Evolutionary conservation across 1,140 invertebrate genomes (phyloP), one percentile per base, ranked within the genome.

Genomic region (Drosophila kohkoa): DNA sequence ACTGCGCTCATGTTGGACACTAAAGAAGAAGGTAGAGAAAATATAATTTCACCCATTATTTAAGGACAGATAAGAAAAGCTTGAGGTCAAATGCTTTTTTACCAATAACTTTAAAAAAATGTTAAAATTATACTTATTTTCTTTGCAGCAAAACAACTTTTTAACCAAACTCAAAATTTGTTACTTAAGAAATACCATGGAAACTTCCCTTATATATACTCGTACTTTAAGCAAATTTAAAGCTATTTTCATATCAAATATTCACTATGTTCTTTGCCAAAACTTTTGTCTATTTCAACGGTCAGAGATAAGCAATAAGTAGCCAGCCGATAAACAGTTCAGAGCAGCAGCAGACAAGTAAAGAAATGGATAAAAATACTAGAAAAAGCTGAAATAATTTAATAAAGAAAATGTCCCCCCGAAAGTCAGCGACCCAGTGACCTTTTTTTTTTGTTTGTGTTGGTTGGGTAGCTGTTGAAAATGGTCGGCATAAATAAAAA

Each of bases 401-500:
- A 86, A 86, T 86, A 87, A 75, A 69, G 77, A 43, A 79, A 81
- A 81, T 72, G 64, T 70, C 46, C 43, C 48, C 64, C 41, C 3
- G 41, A 62, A 70, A 57, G 66, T 70, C 73, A 60, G 59, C 60
- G 77, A 77, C 71, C 69, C 81, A 83, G 59, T 85, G 74, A 86
- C 82, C 82, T 86, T 86, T 82, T 83, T 86, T 81, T 81, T 85
- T 30, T 11, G 45, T 13, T 8, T 11, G 35, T 54, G 30, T 30
- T 54, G 13, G 48, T 30, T 54, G 13, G 48, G 16, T 45, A 35
- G 67, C 64, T 64, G 57, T 52, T 67, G 65, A 20, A 64, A 78
- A 74, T 60, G 81, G 64, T 46, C 63, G 67, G 77, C 67, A 86
- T 87, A 86, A 86, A 86, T 87, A 87, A 86, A 86, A 86, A 86